Percentiles rank a stretch among this genome's conserved stretches.
Evolutionary conservation across 2,888 invertebrate genomes (phyloP).

Genomic region (Scaeva pyrastri): DNA sequence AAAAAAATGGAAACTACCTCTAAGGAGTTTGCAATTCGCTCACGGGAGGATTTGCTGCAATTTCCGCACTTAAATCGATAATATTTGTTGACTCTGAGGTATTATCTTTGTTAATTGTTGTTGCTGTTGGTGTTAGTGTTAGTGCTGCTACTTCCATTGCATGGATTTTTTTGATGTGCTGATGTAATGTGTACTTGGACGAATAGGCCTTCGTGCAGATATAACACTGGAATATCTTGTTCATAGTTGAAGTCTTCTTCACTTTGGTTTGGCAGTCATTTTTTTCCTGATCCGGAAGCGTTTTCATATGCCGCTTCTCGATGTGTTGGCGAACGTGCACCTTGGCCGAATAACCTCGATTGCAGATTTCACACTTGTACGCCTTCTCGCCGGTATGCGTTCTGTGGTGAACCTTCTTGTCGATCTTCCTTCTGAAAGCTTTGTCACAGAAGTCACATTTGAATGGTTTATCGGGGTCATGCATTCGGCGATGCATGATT

Average conservation of each 20-base stretch:
- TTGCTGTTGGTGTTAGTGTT: neutral
- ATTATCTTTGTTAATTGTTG: neutral
- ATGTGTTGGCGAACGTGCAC: constrained; percentile 81
- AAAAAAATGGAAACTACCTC: neutral
- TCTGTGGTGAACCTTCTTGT: constrained; percentile 81
- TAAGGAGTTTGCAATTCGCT: neutral
- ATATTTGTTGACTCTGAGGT: neutral
- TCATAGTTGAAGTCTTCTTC: neutral
- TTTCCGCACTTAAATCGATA: constrained; percentile 7
- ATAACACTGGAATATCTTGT: constrained; percentile 50
- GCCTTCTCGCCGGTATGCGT: constrained; percentile 82
- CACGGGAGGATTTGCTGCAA: neutral
- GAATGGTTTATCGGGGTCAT: constrained; percentile 80
- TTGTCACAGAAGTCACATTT: constrained; percentile 82
- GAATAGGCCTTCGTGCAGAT: constrained; percentile 54
- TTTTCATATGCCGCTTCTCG: constrained; percentile 79
- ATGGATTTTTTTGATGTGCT: constrained; percentile 47
- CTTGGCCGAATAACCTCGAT: constrained; percentile 81
- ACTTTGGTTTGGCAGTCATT: neutral
- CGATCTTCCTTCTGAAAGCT: constrained; percentile 81
- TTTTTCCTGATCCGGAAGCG: neutral
- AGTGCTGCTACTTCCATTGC: neutral
- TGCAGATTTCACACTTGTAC: constrained; percentile 80
- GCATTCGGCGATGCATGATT: constrained; percentile 81
- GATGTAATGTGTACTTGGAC: constrained; percentile 31